These are phyloP conservation scores for Cotesia congregata DNA, from an alignment of 2,888 invertebrate genomes.

Conservation along the genomic window DNA sequence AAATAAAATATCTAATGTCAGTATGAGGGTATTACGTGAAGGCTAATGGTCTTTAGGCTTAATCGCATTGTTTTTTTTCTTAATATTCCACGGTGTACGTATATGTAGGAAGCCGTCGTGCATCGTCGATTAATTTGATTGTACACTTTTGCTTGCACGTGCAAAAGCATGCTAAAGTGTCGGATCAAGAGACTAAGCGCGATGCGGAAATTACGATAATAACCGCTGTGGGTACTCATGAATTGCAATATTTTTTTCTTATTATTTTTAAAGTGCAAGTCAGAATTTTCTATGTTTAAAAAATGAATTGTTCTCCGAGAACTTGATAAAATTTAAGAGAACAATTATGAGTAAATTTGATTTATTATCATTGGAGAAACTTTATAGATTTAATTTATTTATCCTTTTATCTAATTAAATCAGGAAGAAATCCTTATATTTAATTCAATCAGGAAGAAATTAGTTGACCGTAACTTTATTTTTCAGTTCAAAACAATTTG, in stretches of 20 bases:
- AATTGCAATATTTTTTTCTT: constrained; percentile 10
- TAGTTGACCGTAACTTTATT: no score
- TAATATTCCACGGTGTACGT: constrained; percentile 1
- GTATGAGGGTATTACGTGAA: constrained; percentile 31
- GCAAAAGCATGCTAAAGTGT: constrained; percentile 2
- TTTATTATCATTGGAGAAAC: no score
- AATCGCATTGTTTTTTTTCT: neutral
- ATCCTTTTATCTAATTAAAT: no score
- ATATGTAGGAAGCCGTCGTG: constrained; percentile 20
- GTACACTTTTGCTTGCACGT: constrained; percentile 7
- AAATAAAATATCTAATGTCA: neutral
- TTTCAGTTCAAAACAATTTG: no score
- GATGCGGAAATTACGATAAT: constrained; percentile 34
- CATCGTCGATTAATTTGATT: constrained; percentile 7
- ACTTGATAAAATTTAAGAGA: no score
- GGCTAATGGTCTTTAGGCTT: constrained; percentile 28
- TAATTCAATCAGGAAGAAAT: no score
- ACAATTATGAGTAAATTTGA: no score
- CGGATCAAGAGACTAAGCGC: constrained; percentile 15
- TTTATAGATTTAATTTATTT: no score
- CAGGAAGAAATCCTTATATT: no score
- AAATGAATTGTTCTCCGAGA: no score
- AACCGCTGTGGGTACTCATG: constrained; percentile 1
- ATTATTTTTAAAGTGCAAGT: neutral
- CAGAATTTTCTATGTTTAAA: no score